Conservation (phyloP, 2,113 vertebrate genomes). For the Furnarius figulus region DNA sequence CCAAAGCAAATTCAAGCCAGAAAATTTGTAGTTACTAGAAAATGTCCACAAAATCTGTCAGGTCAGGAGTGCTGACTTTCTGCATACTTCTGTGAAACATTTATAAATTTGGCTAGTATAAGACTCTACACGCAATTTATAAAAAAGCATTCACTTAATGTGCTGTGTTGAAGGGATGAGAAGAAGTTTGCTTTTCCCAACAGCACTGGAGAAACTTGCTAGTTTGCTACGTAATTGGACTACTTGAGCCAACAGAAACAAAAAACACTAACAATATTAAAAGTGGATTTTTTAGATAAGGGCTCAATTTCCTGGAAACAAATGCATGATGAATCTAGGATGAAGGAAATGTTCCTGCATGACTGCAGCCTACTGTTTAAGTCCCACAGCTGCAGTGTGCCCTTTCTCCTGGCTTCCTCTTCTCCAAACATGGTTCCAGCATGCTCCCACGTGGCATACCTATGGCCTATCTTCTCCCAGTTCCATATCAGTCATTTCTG, state of each 20-base stretch:
- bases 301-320: background rate
- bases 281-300: background rate
- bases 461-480: background rate
- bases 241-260: background rate
- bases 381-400: background rate
- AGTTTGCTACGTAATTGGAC: background rate
- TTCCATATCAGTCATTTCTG: background rate
- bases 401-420: background rate
- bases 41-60: background rate
- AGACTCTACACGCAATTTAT: background rate
- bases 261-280: background rate
- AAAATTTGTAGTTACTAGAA: background rate
- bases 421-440: accelerated
- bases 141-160: background rate
- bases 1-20: background rate
- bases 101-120: background rate
- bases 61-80: background rate
- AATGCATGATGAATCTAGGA: background rate
- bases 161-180: background rate
- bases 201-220: background rate
- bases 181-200: background rate
- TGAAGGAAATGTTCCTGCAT: background rate
- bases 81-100: background rate
- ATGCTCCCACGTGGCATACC: background rate
- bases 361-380: background rate